Evolutionary conservation across 2,888 invertebrate species (phyloP).

Genomic region (Chrysotoxum bicinctum): DNA sequence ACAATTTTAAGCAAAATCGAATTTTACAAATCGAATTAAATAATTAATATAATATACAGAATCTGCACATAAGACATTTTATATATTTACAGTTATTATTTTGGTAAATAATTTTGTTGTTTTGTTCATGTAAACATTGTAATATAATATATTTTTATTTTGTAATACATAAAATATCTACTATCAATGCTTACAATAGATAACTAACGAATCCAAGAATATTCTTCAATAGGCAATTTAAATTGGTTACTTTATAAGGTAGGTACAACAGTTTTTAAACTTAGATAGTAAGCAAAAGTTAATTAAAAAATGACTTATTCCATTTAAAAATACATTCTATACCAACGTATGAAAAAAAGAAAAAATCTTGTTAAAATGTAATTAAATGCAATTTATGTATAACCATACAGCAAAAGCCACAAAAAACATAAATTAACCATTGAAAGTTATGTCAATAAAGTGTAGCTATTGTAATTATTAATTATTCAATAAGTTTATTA

Average conservation of each 20-base stretch:
- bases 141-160: conserved; percentile 41
- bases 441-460: conserved; percentile 57
- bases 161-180: conserved; percentile 35
- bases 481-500: conserved; percentile 63
- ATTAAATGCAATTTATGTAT: conserved; percentile 65
- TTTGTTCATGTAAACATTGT: conserved; percentile 46
- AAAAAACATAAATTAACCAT: conserved; percentile 57
- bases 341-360: conserved; percentile 47
- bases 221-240: conserved; percentile 58
- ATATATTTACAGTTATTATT: conserved; percentile 38
- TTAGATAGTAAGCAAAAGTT: conserved; percentile 46
- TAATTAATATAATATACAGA: conserved; percentile 55
- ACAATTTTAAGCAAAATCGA: conserved; percentile 60
- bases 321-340: conserved; percentile 25
- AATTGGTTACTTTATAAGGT: conserved; percentile 60
- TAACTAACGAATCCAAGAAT: conserved; percentile 57
- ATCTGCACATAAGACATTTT: conserved; percentile 56
- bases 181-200: conserved; percentile 41
- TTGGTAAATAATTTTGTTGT: conserved; percentile 32
- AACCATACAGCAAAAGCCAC: conserved; percentile 70
- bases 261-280: conserved; percentile 48
- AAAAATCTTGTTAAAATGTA: conserved; percentile 69
- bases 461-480: conserved; percentile 72
- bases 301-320: conserved; percentile 57
- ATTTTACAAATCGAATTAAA: conserved; percentile 66